Percentiles rank a stretch among this genome's conserved stretches.
Evolutionary conservation across 2,797 vertebrate genomes (phyloP).

Genomic region (Sandelia bainsii): DNA sequence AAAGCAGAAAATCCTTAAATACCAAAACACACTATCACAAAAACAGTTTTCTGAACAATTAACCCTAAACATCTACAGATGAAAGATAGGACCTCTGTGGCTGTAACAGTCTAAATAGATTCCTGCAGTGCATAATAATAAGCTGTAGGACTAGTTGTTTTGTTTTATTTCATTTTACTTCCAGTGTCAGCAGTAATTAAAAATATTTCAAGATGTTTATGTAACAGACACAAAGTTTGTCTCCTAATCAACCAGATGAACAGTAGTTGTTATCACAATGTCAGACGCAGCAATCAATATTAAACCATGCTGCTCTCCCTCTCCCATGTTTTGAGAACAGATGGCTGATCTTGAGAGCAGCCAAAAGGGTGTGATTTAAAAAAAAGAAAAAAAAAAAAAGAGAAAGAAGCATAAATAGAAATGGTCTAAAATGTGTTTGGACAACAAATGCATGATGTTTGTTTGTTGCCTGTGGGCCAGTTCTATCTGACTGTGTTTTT

Average conservation of each 20-base stretch:
- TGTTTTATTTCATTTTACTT: background rate
- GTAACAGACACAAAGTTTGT: background rate
- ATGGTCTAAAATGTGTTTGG: slow-evolving; percentile 34
- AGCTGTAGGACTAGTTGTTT: background rate
- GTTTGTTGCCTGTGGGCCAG: background rate
- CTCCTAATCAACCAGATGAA: slow-evolving; percentile 7
- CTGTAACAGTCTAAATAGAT: background rate
- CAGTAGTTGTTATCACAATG: slow-evolving; percentile 20
- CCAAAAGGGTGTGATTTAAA: slow-evolving; percentile 37
- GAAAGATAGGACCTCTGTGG: background rate
- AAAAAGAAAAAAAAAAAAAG: background rate
- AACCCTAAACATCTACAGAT: slow-evolving; percentile 1
- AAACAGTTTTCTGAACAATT: slow-evolving; percentile 12
- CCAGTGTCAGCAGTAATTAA: slow-evolving; percentile 1
- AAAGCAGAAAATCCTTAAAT: slow-evolving; percentile 35
- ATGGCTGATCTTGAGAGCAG: slow-evolving; percentile 50
- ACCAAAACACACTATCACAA: background rate
- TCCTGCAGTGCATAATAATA: background rate
- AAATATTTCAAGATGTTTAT: background rate
- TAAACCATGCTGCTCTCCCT: slow-evolving; percentile 52
- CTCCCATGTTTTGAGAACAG: slow-evolving; percentile 55
- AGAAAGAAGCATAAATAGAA: slow-evolving; percentile 40
- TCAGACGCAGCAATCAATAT: slow-evolving; percentile 36
- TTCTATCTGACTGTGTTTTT: slow-evolving; percentile 10
- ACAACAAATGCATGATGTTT: slow-evolving; percentile 24